Evolutionary conservation across 2,797 vertebrate species (phyloP).

Genomic region (Malurus splendens): DNA sequence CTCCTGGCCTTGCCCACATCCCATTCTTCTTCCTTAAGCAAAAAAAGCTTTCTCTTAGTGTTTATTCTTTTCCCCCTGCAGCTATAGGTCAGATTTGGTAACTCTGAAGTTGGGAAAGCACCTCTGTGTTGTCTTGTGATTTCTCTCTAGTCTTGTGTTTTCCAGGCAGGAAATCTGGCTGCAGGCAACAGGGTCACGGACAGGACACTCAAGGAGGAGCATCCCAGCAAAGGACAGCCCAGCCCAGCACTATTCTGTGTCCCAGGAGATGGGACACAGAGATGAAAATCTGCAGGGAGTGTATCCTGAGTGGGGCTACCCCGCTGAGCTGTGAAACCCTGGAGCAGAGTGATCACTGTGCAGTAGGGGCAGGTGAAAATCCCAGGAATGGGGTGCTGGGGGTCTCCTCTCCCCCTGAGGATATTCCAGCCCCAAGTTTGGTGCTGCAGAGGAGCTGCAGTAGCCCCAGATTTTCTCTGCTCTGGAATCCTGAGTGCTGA

Average conservation of each 20-base stretch:
- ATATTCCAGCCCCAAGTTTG: not conserved
- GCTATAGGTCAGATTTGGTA: not conserved
- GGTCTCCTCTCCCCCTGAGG: not conserved
- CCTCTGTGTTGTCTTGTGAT: not conserved
- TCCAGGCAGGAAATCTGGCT: not conserved
- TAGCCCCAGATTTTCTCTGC: not conserved
- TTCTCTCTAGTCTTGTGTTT: not conserved
- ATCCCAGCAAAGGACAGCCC: not conserved
- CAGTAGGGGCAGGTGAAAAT: not conserved
- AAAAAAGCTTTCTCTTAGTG: not conserved
- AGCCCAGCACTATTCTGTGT: not conserved
- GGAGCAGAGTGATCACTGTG: not conserved
- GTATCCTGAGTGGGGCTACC: not conserved
- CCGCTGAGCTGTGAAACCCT: accelerated
- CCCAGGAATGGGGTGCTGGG: accelerated
- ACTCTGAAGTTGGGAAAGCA: not conserved
- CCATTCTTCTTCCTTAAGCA: not conserved
- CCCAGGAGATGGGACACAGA: not conserved
- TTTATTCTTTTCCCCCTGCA: not conserved
- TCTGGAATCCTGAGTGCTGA: accelerated
- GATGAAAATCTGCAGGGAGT: not conserved
- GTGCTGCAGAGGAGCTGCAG: not conserved
- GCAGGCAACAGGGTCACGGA: not conserved
- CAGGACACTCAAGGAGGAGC: not conserved
- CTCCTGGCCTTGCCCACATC: not conserved